Base-by-base conservation (phyloP, 1,140 invertebrate species). In the Theocolax elegans region DNA sequence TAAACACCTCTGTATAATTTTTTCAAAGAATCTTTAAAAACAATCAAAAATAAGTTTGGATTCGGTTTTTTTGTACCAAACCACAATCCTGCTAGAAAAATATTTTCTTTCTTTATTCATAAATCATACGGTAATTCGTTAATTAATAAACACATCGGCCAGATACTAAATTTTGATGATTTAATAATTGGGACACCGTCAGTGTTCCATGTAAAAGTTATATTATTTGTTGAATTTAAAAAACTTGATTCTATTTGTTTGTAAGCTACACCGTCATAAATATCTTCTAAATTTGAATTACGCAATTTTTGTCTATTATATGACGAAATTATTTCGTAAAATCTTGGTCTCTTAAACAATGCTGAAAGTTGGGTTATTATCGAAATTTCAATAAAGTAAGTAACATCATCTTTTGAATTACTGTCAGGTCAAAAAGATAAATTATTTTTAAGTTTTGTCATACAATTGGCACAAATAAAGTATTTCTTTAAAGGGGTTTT, bases 111-210 rank as follows among this genome's bases (percentile, higher is more conserved):
- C n/a, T 44, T 46, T 9, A 29, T 27, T 12, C 59, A 21, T n/a
- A n/a, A 15, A 17, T 13, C 9, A 29, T 25, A 46, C 9, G 59
- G 59, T 3, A 62, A 19, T 17, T 62, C 42, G 13, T 46, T 46
- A 8, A 62, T 62, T 25, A 29, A 13, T 17, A 62, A 46, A 62
- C 27, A 44, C 15, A 62, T 29, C 6, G 38, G 38, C 59, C 59
- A 62, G 13, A 62, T 46, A 46, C 19, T 46, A 17, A 27, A 46
- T 46, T 62, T 62, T 46, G 59, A 62, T 17, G 59, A 62, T n/a
- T 62, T 62, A 17, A 15, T 46, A 1, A 62, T 23, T 12, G 19
- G 19, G 2, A 62, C 15, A 4, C 46, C 44, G 31, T 63, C 60
- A 3, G 60, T 19, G 49, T 63, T 49, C 60, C 60, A 63, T 4